Evolutionary conservation across 2,888 invertebrate genomes (phyloP).

Genomic region (Ditylenchus weischeri): DNA sequence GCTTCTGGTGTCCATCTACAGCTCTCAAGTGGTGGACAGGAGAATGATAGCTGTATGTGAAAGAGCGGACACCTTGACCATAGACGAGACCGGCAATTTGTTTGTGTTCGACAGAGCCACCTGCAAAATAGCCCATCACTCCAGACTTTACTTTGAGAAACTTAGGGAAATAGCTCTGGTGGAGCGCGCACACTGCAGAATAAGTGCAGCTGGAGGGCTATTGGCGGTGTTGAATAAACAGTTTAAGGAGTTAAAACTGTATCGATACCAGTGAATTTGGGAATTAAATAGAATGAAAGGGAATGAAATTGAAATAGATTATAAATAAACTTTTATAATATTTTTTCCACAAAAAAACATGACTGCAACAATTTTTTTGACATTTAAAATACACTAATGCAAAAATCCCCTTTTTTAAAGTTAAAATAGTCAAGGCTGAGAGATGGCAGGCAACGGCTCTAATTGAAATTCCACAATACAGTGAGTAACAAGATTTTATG

Average conservation of each 20-base stretch:
- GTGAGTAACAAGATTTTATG: too few relatives aligned
- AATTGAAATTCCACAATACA: too few relatives aligned
- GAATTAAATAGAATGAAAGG: too few relatives aligned
- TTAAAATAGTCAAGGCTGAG: too few relatives aligned
- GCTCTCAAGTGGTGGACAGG: conserved; percentile 28
- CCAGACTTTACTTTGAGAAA: conserved; percentile 30
- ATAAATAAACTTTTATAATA: too few relatives aligned
- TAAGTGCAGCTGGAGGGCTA: conserved; percentile 27
- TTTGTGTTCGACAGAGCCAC: conserved; percentile 37
- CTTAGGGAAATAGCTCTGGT: conserved; percentile 28
- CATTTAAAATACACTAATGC: too few relatives aligned
- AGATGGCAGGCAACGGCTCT: too few relatives aligned
- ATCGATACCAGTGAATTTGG: conserved; percentile 15
- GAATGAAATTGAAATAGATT: too few relatives aligned
- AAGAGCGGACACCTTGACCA: conserved; percentile 28
- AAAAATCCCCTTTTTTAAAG: too few relatives aligned
- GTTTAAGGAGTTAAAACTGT: conserved; percentile 28
- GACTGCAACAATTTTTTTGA: too few relatives aligned
- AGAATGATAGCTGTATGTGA: conserved; percentile 35
- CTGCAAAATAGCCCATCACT: conserved; percentile 27
- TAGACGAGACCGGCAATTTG: conserved; percentile 35
- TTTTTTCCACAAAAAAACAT: too few relatives aligned
- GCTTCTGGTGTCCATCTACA: conserved; percentile 25
- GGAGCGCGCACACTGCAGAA: conserved; percentile 32
- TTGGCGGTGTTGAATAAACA: conserved; percentile 27